A percentile compares a stretch with the other conserved stretches of the same genome.
Conservation (phyloP, 1,140 invertebrate genomes). For the Dryas iulia region DNA sequence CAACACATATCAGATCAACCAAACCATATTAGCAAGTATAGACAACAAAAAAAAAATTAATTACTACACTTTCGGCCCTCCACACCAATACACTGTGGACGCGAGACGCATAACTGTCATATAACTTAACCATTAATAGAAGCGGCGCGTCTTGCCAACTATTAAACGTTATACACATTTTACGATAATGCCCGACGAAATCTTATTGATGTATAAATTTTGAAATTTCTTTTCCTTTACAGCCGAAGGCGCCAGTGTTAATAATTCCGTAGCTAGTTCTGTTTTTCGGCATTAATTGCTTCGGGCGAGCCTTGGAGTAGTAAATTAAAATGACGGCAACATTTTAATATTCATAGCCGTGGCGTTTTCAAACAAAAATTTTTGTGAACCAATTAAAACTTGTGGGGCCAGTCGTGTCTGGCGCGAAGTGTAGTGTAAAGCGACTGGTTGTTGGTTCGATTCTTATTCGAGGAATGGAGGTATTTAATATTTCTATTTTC, state of each 20-base stretch:
- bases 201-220: slow-evolving; percentile 76
- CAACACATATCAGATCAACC: not conserved
- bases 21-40: not conserved
- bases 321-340: slow-evolving; percentile 70
- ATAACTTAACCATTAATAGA: slow-evolving; percentile 72
- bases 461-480: too few relatives aligned
- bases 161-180: slow-evolving; percentile 73
- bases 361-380: slow-evolving; percentile 68
- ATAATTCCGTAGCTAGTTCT: slow-evolving; percentile 64
- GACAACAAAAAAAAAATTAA: not conserved
- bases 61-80: not conserved
- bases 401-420: too few relatives aligned
- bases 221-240: slow-evolving; percentile 61
- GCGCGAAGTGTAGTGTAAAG: too few relatives aligned
- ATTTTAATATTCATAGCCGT: slow-evolving; percentile 75
- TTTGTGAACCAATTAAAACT: slow-evolving; percentile 75
- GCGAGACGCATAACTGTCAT: slow-evolving; percentile 54
- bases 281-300: slow-evolving; percentile 70
- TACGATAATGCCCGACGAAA: slow-evolving; percentile 73
- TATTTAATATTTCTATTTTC: too few relatives aligned
- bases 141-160: slow-evolving; percentile 71
- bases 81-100: slow-evolving; percentile 6
- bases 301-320: slow-evolving; percentile 49
- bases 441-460: too few relatives aligned
- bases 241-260: slow-evolving; percentile 73